These are phyloP conservation scores for Panonychus citri DNA, from an alignment of 1,140 invertebrate genomes.

Conservation along the genomic window DNA sequence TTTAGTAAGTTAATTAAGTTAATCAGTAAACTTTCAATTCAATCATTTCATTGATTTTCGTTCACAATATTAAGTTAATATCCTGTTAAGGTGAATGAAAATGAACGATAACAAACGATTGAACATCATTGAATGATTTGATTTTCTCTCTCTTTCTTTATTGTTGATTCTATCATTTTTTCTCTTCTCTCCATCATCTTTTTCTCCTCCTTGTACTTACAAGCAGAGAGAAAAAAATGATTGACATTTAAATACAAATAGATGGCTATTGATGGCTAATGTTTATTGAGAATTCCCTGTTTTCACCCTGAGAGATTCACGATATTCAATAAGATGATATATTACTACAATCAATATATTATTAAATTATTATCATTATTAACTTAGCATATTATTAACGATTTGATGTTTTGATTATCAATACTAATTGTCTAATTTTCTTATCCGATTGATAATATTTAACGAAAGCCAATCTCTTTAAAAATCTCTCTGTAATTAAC, in stretches of 20 bases:
- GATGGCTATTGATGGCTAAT: neutral
- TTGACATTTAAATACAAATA: too few species aligned
- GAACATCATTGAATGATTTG: neutral
- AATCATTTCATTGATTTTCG: neutral
- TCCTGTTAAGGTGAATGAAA: too few species aligned
- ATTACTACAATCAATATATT: too few species aligned
- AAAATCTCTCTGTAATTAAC: too few species aligned
- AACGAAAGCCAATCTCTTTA: too few species aligned
- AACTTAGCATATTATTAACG: too few species aligned
- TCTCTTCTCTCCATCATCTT: neutral
- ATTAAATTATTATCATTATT: too few species aligned
- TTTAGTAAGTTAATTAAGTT: slow-evolving; percentile 41
- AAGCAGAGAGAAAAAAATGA: neutral
- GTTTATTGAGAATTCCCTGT: neutral
- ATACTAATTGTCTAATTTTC: too few species aligned
- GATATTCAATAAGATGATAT: too few species aligned
- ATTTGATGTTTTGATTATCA: too few species aligned
- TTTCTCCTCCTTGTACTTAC: neutral
- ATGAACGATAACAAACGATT: too few species aligned
- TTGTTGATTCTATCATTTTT: neutral
- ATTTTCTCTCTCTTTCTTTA: neutral
- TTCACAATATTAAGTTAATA: neutral
- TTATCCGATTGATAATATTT: too few species aligned
- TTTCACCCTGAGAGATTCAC: neutral
- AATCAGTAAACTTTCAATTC: neutral